A percentile compares a stretch with the other conserved stretches of the same genome.
Evolutionary conservation across 2,113 vertebrate species (phyloP).

Genomic region (Colius striatus): DNA sequence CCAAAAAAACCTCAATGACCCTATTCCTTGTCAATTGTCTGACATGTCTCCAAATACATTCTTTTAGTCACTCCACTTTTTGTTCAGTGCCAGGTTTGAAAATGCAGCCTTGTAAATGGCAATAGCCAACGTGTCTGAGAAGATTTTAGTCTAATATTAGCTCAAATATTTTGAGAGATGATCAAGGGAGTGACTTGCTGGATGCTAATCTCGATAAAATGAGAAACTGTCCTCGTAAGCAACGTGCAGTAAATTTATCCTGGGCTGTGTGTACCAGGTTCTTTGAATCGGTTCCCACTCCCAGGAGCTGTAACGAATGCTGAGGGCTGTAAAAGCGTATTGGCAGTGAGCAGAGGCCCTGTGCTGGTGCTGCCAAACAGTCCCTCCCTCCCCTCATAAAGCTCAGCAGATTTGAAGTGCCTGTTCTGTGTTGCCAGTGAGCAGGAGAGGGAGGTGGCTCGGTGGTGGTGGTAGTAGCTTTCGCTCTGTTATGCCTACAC

Average conservation of each 20-base stretch:
- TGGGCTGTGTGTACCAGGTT: slow-evolving; percentile 69
- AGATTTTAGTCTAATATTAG: slow-evolving; percentile 68
- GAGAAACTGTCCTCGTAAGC: slow-evolving; percentile 81
- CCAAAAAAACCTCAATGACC: neutral
- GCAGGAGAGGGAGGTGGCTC: slow-evolving; percentile 44
- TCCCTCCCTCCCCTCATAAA: slow-evolving; percentile 60
- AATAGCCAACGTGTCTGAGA: neutral
- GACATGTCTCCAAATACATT: neutral
- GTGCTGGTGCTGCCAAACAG: slow-evolving; percentile 38
- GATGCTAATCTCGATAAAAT: slow-evolving; percentile 73
- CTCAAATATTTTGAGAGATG: slow-evolving; percentile 53
- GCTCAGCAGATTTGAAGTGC: slow-evolving; percentile 67
- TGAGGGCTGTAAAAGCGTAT: slow-evolving; percentile 74
- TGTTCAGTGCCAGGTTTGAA: neutral
- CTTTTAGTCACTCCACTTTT: neutral
- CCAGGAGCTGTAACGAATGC: slow-evolving; percentile 81
- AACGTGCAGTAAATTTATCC: slow-evolving; percentile 80
- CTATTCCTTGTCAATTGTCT: neutral
- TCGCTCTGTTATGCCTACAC: slow-evolving; percentile 60
- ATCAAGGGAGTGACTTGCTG: slow-evolving; percentile 77
- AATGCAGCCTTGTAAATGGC: neutral
- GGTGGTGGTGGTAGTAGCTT: slow-evolving; percentile 38
- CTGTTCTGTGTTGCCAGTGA: slow-evolving; percentile 61
- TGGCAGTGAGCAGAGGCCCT: slow-evolving; percentile 58
- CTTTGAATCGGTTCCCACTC: slow-evolving; percentile 77